Conservation (phyloP, 1,140 invertebrate species). For the Hesperophylax magnus region DNA sequence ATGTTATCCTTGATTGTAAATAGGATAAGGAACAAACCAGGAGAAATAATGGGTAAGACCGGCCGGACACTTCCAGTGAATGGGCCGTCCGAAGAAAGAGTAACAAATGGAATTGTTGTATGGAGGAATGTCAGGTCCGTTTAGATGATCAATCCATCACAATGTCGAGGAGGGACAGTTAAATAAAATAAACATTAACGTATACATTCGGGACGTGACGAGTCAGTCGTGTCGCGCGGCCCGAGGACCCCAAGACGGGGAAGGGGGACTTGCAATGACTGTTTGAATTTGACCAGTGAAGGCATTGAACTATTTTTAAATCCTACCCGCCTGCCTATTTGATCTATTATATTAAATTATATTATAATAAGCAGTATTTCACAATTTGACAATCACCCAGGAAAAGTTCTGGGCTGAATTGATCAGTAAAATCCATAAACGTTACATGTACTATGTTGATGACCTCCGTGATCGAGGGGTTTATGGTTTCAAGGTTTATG, state of each 20-base stretch:
- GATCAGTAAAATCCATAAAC: too few relatives aligned
- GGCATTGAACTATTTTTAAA: not conserved
- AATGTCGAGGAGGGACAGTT: conserved; percentile 45
- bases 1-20: conserved; percentile 55
- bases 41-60: conserved; percentile 37
- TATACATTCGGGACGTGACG: not conserved
- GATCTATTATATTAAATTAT: too few relatives aligned
- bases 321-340: not conserved
- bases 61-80: conserved; percentile 53
- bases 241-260: conserved; percentile 3
- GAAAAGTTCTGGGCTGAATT: too few relatives aligned
- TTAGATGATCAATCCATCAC: conserved; percentile 55
- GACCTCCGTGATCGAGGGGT: too few relatives aligned
- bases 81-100: conserved; percentile 24
- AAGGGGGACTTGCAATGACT: conserved; percentile 7
- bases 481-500: too few relatives aligned
- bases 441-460: too few relatives aligned
- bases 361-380: too few relatives aligned
- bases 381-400: too few relatives aligned
- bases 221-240: not conserved
- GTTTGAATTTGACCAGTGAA: not conserved
- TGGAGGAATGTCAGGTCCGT: conserved; percentile 48
- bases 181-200: conserved; percentile 55
- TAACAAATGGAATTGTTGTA: conserved; percentile 38
- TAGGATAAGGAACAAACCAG: conserved; percentile 52